Evolutionary conservation across 2,113 vertebrate genomes (phyloP).

Genomic region (Acanthochromis polyacanthus): DNA sequence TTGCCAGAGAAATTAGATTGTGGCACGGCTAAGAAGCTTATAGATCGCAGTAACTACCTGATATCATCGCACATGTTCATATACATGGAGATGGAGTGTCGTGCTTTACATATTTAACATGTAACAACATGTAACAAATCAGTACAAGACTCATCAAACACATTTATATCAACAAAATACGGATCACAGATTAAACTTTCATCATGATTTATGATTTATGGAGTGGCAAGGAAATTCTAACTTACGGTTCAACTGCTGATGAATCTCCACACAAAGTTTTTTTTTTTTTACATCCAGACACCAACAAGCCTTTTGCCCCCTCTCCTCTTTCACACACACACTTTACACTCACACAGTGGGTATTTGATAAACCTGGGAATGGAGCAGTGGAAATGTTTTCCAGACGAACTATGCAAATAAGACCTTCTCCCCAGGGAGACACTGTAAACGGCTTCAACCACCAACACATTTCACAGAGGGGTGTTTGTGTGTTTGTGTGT

Average conservation of each 20-base stretch:
- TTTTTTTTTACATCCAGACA: slow-evolving; percentile 33
- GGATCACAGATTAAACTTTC: slow-evolving; percentile 26
- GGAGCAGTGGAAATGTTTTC: slow-evolving; percentile 75
- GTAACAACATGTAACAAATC: slow-evolving; percentile 17
- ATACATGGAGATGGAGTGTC: slow-evolving; percentile 3
- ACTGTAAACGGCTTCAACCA: slow-evolving; percentile 71
- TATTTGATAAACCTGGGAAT: slow-evolving; percentile 75
- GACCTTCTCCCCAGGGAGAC: slow-evolving; percentile 64
- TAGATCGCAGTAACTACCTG: slow-evolving; percentile 27
- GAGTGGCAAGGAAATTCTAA: slow-evolving; percentile 19
- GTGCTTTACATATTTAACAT: slow-evolving; percentile 42
- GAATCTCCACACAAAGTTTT: slow-evolving; percentile 20
- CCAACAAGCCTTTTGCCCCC: neutral
- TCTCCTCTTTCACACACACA: slow-evolving; percentile 37
- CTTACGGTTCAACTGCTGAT: slow-evolving; percentile 31
- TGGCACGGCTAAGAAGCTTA: slow-evolving; percentile 53
- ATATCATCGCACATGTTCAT: slow-evolving; percentile 23
- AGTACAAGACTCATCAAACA: neutral
- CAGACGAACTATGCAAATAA: slow-evolving; percentile 80
- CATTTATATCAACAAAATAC: slow-evolving; percentile 28
- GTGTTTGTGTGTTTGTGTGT: slow-evolving; percentile 35
- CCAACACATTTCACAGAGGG: slow-evolving; percentile 52
- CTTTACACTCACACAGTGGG: slow-evolving; percentile 41
- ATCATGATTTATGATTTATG: slow-evolving; percentile 39
- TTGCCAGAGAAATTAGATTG: slow-evolving; percentile 52